Conservation (phyloP, 2,113 vertebrate genomes). For the Carlito syrichta region DNA sequence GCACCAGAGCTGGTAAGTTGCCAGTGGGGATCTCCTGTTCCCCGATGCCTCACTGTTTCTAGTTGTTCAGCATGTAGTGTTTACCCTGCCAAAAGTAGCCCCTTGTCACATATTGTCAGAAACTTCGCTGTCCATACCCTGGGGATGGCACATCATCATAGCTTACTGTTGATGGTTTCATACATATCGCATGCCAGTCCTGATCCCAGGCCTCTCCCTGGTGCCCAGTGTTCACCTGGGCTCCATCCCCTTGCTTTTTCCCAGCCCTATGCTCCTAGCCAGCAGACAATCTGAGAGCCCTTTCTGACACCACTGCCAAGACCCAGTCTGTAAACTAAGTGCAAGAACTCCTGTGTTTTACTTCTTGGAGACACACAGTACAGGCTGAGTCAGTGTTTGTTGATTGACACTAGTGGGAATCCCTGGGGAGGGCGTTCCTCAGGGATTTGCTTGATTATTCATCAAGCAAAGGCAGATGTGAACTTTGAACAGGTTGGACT, state of each 20-base stretch:
- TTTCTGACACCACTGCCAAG: background rate
- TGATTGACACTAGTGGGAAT: background rate
- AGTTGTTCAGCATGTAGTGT: background rate
- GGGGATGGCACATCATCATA: background rate
- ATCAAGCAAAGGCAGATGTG: background rate
- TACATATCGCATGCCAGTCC: background rate
- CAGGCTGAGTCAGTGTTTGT: background rate
- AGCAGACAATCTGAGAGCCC: accelerated
- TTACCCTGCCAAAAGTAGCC: accelerated
- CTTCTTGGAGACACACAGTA: background rate
- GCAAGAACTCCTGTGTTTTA: background rate
- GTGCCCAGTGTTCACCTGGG: background rate
- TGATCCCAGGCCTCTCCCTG: too few species aligned
- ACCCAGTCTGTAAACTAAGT: background rate
- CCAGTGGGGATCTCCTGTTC: background rate
- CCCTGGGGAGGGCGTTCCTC: background rate
- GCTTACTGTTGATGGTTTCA: background rate
- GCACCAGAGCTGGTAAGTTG: background rate
- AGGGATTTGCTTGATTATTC: too few species aligned
- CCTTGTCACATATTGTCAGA: background rate
- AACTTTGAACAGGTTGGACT: background rate
- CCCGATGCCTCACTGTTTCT: accelerated
- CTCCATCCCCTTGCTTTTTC: too few species aligned
- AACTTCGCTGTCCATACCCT: too few species aligned
- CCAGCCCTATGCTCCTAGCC: background rate